These are phyloP conservation scores for Nymphalis urticae DNA, from an alignment of 2,888 invertebrate species.

Conservation along the genomic window DNA sequence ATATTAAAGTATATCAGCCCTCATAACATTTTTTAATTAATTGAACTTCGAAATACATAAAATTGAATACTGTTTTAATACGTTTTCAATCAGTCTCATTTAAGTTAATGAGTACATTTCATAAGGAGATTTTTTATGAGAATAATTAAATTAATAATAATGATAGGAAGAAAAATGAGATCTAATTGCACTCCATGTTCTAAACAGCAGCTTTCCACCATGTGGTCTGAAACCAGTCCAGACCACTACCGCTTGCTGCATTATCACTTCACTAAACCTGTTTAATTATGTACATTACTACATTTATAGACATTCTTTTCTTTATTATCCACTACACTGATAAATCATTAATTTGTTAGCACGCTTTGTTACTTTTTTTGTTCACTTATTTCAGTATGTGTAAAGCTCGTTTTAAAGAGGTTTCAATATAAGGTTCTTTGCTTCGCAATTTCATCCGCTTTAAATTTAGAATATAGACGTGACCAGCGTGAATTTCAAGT, in stretches of 20 bases:
- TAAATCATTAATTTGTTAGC: not conserved
- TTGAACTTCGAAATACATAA: too few relatives aligned
- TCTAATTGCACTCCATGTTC: constrained; percentile 18
- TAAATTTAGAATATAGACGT: too few relatives aligned
- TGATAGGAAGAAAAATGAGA: constrained; percentile 16
- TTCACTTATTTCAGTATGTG: not conserved
- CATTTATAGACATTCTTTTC: constrained; percentile 26
- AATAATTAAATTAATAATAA: not conserved
- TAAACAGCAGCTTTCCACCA: constrained; percentile 39
- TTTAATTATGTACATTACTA: constrained; percentile 37
- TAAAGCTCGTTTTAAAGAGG: too few relatives aligned
- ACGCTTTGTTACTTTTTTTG: not conserved
- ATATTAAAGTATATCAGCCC: not conserved
- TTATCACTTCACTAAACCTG: constrained; percentile 37
- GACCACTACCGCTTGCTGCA: constrained; percentile 33
- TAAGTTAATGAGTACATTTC: too few relatives aligned
- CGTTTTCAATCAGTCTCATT: too few relatives aligned
- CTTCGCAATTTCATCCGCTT: too few relatives aligned
- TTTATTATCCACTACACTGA: constrained; percentile 7
- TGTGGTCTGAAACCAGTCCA: constrained; percentile 39
- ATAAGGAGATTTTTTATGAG: not conserved
- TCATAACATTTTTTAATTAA: not conserved
- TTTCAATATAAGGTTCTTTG: too few relatives aligned
- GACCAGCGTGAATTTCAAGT: too few relatives aligned
- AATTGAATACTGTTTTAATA: too few relatives aligned